phyloP scores from a whole-genome alignment of 2,888 invertebrate genomes.

The Crematogaster levior region DNA sequence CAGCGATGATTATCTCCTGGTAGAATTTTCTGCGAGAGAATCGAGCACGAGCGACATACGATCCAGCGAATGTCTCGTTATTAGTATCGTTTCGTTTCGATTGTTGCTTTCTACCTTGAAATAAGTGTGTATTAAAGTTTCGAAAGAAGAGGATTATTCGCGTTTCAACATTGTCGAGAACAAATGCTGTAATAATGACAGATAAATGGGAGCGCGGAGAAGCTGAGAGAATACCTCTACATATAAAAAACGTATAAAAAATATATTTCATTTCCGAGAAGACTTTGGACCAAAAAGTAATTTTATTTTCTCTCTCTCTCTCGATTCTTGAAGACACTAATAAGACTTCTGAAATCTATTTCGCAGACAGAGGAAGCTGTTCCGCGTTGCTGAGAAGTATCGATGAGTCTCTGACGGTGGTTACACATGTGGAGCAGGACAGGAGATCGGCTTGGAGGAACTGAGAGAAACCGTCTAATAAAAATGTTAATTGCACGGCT shows the following conservation, averaged over 20 bases:
- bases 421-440: conserved; percentile 73
- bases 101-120: background rate
- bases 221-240: background rate
- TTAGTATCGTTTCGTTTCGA: background rate
- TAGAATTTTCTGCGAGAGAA: conserved; percentile 8
- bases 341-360: conserved; percentile 58
- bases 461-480: conserved; percentile 79
- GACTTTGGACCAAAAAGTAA: background rate
- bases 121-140: background rate
- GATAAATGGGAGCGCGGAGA: background rate
- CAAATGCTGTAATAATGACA: background rate
- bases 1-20: conserved; percentile 14
- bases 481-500: conserved; percentile 85
- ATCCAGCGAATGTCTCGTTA: conserved; percentile 1
- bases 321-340: conserved; percentile 7
- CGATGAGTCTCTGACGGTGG: conserved; percentile 51
- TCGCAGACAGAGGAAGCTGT: conserved; percentile 64
- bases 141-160: background rate
- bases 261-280: conserved; percentile 10
- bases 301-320: background rate
- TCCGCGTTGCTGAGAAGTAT: conserved; percentile 63
- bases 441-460: conserved; percentile 58
- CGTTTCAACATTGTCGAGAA: background rate
- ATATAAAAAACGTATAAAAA: background rate
- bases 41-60: conserved; percentile 18